A percentile compares a stretch with the other conserved stretches of the same genome.
phyloP scores from a whole-genome alignment of 2,888 invertebrate genomes.

The Pecten maximus region DNA sequence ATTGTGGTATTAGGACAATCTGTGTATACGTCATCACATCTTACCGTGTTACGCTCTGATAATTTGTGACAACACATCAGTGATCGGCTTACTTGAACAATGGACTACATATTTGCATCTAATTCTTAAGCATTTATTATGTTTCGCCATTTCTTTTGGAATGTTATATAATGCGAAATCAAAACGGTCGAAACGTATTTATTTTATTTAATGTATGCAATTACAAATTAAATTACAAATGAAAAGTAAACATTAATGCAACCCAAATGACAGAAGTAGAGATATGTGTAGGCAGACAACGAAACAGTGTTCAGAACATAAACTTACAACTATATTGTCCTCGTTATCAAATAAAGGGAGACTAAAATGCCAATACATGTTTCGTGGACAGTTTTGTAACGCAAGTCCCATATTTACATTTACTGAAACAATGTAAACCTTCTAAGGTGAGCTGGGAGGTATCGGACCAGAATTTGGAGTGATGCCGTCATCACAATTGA shows the following conservation, averaged over 20 bases:
- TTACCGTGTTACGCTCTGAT: neutral
- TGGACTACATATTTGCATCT: neutral
- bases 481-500: too few species aligned
- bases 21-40: neutral
- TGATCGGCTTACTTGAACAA: neutral
- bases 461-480: too few species aligned
- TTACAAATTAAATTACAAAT: neutral
- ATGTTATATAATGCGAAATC: neutral
- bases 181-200: neutral
- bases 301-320: neutral
- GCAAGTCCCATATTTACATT: too few species aligned
- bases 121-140: neutral
- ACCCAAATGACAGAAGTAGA: neutral
- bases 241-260: neutral
- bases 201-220: neutral
- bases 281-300: neutral
- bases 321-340: neutral
- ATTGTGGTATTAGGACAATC: neutral
- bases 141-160: neutral
- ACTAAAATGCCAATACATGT: neutral
- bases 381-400: neutral
- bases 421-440: too few species aligned
- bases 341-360: neutral
- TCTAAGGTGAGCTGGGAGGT: too few species aligned
- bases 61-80: neutral